Conservation (phyloP, 2,113 vertebrate genomes). For the Leptobrachium ailaonicum region DNA sequence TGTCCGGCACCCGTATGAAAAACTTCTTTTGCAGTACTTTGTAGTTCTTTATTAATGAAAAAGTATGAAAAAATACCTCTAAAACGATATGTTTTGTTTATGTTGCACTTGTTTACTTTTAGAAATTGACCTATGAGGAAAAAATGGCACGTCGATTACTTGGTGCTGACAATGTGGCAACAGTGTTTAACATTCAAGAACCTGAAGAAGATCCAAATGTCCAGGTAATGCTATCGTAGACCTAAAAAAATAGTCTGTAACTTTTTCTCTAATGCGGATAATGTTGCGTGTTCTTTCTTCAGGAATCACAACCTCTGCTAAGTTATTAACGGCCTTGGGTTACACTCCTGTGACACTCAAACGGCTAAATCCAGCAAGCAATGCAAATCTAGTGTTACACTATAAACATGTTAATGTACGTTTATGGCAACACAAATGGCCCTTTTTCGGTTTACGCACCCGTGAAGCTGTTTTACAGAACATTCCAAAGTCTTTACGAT, state of each 20-base stretch:
- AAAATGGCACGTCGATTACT: slow-evolving; percentile 96
- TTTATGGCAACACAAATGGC: neutral
- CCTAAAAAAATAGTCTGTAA: neutral
- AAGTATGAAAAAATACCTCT: too few species aligned
- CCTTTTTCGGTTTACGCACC: neutral
- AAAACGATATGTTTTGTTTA: neutral
- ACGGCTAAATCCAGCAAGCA: neutral
- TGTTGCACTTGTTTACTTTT: slow-evolving; percentile 44
- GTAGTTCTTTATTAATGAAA: too few species aligned
- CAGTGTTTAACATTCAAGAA: slow-evolving; percentile 87
- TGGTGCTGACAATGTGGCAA: slow-evolving; percentile 91
- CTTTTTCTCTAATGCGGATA: neutral
- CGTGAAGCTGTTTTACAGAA: neutral
- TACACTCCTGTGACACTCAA: too few species aligned
- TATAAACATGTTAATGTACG: neutral
- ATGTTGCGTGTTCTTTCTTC: neutral
- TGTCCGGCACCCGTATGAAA: too few species aligned
- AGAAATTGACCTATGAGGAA: slow-evolving; percentile 96
- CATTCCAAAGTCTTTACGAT: neutral
- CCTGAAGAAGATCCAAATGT: slow-evolving; percentile 79
- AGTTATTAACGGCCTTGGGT: too few species aligned
- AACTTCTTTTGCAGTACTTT: too few species aligned
- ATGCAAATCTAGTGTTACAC: neutral
- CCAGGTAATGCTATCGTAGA: slow-evolving; percentile 71
- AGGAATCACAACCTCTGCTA: neutral